Base-by-base conservation (phyloP, 1,140 invertebrate species). In the Drosophila seguyi region DNA sequence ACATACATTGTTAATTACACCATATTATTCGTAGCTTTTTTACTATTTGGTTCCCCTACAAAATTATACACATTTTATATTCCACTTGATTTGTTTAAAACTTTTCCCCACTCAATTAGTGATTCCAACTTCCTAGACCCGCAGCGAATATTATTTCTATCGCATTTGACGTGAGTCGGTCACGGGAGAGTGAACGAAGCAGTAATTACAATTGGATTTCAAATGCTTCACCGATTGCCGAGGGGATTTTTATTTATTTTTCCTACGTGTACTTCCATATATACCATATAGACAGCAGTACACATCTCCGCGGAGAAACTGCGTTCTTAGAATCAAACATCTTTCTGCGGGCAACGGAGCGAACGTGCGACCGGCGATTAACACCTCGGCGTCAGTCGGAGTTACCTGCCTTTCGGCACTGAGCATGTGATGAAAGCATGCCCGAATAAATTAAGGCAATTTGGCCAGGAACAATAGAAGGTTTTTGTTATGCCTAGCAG, bases 371-470 rank as follows among this genome's bases (percentile, higher is more conserved):
- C 44, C 56, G 47, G 14, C 56, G 31, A 69, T 88, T 86, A 83
- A 60, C 84, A 87, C 83, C 79, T 79, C 59, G 52, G 34, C 41
- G 60, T 41, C 56, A 34, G 41, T 41, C 34, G 55, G 47, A 69
- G 66, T 66, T 66, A 36, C 61, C 62, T 53, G 36, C 58, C 44
- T 57, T 39, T n/a, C 16, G 18, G 55, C 44, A 56, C 56, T 60
- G 50, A 34, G 45, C 79, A 81, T 82, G 67, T 67, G 73, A 76
- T 81, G 66, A 81, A 81, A 81, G 79, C 79, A 77, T 81, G 79
- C 50, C 58, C 79, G 68, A 63, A 74, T 47, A 74, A 78, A 81
- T 66, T 84, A 57, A 77, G 69, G 41, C 81, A 81, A 85, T 85
- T 85, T 85, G 56, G 56, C 20, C 50, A 67, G 73, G 81, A 81